phyloP scores from a whole-genome alignment of 30 jellyfish, hydroid and myxozoan species.

The Turritopsis dohrnii region DNA sequence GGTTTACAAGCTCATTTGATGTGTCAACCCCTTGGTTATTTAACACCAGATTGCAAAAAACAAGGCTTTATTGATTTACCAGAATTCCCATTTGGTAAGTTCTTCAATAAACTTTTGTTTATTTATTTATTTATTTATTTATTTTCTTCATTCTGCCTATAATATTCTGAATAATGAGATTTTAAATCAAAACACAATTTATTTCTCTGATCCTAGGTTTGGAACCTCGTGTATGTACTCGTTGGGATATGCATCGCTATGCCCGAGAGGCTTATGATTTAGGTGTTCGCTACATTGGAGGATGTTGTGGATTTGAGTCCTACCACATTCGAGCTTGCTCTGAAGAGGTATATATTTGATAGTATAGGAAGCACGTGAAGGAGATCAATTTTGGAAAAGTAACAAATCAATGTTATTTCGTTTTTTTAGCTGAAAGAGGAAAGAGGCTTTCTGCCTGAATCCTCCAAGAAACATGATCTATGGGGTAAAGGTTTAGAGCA shows the following conservation, averaged over 20 bases:
- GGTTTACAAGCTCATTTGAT: conserved; percentile 75
- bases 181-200: too few species aligned
- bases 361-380: not conserved
- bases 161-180: not conserved
- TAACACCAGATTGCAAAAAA: conserved; percentile 77
- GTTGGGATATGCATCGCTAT: conserved; percentile 87
- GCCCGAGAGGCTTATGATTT: conserved; percentile 92
- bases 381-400: not conserved
- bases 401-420: not conserved
- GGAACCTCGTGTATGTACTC: conserved; percentile 90
- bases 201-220: conserved; percentile 60
- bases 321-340: conserved; percentile 91
- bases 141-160: not conserved
- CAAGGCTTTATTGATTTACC: conserved; percentile 94
- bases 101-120: not conserved
- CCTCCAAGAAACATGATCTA: conserved; percentile 72
- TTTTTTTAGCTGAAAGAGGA: conserved; percentile 55
- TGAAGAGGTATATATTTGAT: conserved; percentile 59
- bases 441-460: conserved; percentile 65
- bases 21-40: conserved; percentile 84
- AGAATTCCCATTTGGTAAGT: conserved; percentile 88
- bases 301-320: conserved; percentile 97
- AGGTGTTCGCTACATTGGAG: conserved; percentile 98
- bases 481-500: conserved; percentile 80
- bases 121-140: not conserved